Percentiles rank a stretch among this genome's conserved stretches.
Conservation (phyloP, 2,888 invertebrate species). For the Perdita meconis region DNA sequence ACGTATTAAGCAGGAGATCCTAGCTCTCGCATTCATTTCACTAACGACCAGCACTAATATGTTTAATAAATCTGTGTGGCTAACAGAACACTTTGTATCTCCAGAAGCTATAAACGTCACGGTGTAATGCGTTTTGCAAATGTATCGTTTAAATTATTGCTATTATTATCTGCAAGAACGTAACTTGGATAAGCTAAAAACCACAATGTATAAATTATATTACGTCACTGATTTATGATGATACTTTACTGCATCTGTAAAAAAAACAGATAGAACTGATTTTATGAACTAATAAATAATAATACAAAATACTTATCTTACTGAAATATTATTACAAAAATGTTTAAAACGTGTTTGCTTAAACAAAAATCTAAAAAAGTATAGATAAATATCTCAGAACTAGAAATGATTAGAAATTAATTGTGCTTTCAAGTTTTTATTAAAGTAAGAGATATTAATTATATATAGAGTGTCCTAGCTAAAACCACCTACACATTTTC, state of each 20-base stretch:
- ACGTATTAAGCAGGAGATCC: slow-evolving; percentile 41
- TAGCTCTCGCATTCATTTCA: slow-evolving; percentile 35
- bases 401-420: too few relatives aligned
- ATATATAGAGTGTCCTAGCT: too few relatives aligned
- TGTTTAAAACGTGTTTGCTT: background rate
- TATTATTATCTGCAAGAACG: slow-evolving; percentile 24
- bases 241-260: background rate
- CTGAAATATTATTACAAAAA: background rate
- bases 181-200: slow-evolving; percentile 3
- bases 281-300: background rate
- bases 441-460: too few relatives aligned
- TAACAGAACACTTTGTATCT: slow-evolving; percentile 36
- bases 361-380: too few relatives aligned
- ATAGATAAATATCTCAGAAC: too few relatives aligned
- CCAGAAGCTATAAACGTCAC: slow-evolving; percentile 48
- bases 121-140: slow-evolving; percentile 27
- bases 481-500: too few relatives aligned
- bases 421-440: too few relatives aligned
- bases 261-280: background rate
- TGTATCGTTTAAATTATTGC: slow-evolving; percentile 35
- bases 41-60: slow-evolving; percentile 10
- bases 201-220: slow-evolving; percentile 1
- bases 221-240: slow-evolving; percentile 26
- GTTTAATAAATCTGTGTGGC: slow-evolving; percentile 38
- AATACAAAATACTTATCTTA: background rate